A percentile compares a stretch with the other conserved stretches of the same genome.
Evolutionary conservation across 2,888 invertebrate genomes (phyloP).

Genomic region (Leucozona laternaria): DNA sequence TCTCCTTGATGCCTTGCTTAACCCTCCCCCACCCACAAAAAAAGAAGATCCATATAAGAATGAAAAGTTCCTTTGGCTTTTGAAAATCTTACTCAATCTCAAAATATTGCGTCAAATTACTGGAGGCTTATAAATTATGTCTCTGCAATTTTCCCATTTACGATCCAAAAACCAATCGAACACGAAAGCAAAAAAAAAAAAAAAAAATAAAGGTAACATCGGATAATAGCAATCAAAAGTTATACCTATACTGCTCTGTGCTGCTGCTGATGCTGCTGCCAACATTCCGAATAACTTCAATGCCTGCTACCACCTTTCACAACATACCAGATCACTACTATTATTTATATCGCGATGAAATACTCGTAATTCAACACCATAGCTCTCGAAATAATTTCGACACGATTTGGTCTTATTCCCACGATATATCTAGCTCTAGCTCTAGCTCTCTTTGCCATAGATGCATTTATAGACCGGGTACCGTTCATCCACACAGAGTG

Average conservation of each 20-base stretch:
- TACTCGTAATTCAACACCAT: constrained; percentile 74
- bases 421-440: constrained; percentile 67
- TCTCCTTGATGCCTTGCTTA: background rate
- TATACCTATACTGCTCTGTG: background rate
- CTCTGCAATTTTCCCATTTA: constrained; percentile 24
- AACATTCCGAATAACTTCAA: constrained; percentile 46
- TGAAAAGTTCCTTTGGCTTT: background rate
- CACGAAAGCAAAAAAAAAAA: constrained; percentile 9
- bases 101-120: constrained; percentile 12
- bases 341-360: constrained; percentile 75
- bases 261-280: background rate
- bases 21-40: too few relatives aligned
- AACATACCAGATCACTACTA: constrained; percentile 73
- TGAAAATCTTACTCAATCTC: constrained; percentile 10
- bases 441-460: constrained; percentile 42
- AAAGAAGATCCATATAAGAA: background rate
- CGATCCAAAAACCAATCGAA: constrained; percentile 25
- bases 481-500: constrained; percentile 51
- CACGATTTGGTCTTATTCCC: constrained; percentile 76
- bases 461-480: constrained; percentile 52
- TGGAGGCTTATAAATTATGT: constrained; percentile 30
- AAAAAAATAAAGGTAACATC: constrained; percentile 1
- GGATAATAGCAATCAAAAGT: constrained; percentile 27
- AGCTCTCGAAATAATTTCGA: constrained; percentile 74
- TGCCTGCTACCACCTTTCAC: constrained; percentile 71